These are phyloP conservation scores for Bibio marci DNA, from an alignment of 2,888 invertebrate genomes.

Conservation along the genomic window DNA sequence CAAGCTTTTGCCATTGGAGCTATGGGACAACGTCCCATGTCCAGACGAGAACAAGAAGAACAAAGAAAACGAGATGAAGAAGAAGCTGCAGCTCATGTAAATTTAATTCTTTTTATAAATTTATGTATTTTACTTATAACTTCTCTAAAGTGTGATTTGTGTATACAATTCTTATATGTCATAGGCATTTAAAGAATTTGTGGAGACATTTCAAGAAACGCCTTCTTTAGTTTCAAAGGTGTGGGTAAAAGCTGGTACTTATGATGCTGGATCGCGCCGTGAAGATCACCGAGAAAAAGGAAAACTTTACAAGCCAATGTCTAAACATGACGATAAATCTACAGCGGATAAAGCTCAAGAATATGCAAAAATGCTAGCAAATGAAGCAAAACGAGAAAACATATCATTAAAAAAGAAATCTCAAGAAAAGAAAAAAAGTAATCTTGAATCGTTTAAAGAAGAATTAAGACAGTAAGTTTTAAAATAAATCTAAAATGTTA, in stretches of 20 bases:
- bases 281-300: constrained; percentile 80
- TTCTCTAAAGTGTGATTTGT: not conserved
- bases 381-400: constrained; percentile 45
- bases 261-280: constrained; percentile 88
- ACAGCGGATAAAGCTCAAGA: constrained; percentile 51
- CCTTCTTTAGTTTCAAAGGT: constrained; percentile 68
- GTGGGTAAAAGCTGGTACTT: constrained; percentile 96
- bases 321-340: constrained; percentile 46
- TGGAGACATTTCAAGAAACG: constrained; percentile 87
- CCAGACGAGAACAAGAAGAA: constrained; percentile 74
- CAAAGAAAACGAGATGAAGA: constrained; percentile 76
- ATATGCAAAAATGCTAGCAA: constrained; percentile 42
- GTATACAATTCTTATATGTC: too few relatives aligned
- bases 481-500: too few relatives aligned
- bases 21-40: constrained; percentile 50
- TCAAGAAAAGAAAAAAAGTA: constrained; percentile 84
- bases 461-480: constrained; percentile 74
- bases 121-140: not conserved
- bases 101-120: constrained; percentile 15
- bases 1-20: constrained; percentile 60
- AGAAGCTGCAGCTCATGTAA: constrained; percentile 78
- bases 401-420: constrained; percentile 48
- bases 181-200: constrained; percentile 90
- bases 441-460: constrained; percentile 95
- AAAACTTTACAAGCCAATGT: constrained; percentile 82